Base-by-base conservation (phyloP, 1,140 invertebrate species). In the Platyscapa corneri region DNA sequence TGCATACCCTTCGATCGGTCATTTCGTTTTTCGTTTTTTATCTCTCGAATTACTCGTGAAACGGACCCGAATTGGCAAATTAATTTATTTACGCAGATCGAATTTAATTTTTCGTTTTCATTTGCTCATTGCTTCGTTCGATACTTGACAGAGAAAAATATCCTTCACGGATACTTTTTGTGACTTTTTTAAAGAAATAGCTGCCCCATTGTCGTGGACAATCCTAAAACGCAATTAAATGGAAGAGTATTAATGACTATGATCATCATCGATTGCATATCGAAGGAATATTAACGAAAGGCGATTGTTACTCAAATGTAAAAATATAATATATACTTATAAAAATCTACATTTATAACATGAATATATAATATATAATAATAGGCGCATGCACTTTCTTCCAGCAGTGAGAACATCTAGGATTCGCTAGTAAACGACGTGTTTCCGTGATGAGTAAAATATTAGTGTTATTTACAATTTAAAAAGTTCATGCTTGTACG, bases 201-300 rank as follows among this genome's bases (percentile, higher is more conserved):
- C 89, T 93, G 92, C 87, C 93, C 93, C 93, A 93, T 93, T 93
- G 92, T 92, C 90, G 92, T 90, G 91, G 92, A 92, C 85, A 93
- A 91, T 91, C 93, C 93, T 93, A 93, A 92, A 93, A 93, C 89
- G 90, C 90, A 93, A 93, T 90, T 88, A 93, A 92, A 90, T 87
- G 86, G 87, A 90, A 90, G 76, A 86, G 87, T 88, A 89, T 88
- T 89, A 89, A 88, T 88, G 80, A 88, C 83, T 87, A 49, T 85
- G 78, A 64, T 87, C 81, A 88, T 86, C 53, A 81, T 83, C 76
- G 49, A 74, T 78, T 60, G 53, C 67, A 81, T 76, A 85, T 81
- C 78, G 78, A 76, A 76, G n/a, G 67, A 10, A 81, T 82, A 82
- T 81, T 64, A 65, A 77, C 84, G 64, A 82, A 86, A 70, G 79